Evolutionary conservation across 2,797 vertebrate species (phyloP).

Genomic region (Hoplostethus atlanticus): DNA sequence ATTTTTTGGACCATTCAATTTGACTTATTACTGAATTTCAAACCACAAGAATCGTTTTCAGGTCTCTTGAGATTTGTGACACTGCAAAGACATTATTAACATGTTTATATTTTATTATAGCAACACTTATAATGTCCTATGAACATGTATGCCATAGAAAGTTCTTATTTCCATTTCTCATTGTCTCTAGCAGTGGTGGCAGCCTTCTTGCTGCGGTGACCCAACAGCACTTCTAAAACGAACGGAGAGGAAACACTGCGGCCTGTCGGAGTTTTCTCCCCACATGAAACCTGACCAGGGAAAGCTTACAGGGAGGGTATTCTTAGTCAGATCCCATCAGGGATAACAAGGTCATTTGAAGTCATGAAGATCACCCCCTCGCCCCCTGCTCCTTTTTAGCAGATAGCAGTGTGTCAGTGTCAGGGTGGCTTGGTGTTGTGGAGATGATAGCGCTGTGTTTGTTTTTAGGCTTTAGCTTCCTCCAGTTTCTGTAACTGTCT

Average conservation of each 20-base stretch:
- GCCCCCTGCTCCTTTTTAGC: conserved; percentile 33
- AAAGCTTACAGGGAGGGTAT: conserved; percentile 60
- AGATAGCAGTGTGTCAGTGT: conserved; percentile 57
- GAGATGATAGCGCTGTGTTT: conserved; percentile 69
- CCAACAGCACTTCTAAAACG: neutral
- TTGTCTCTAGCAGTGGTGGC: neutral
- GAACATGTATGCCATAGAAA: too few species aligned
- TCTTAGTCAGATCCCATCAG: conserved; percentile 65
- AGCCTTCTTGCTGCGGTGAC: neutral
- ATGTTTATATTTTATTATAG: too few species aligned
- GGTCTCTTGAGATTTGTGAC: too few species aligned
- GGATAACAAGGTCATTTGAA: conserved; percentile 70
- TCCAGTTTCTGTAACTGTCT: conserved; percentile 61
- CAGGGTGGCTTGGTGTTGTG: conserved; percentile 41
- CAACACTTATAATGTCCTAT: too few species aligned
- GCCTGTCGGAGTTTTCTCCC: conserved; percentile 35
- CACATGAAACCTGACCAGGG: conserved; percentile 65
- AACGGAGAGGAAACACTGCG: conserved; percentile 33
- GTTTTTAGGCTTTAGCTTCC: conserved; percentile 69
- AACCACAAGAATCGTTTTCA: too few species aligned
- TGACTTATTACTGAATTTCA: too few species aligned
- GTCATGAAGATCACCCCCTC: conserved; percentile 33
- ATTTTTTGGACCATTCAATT: too few species aligned
- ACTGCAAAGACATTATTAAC: too few species aligned
- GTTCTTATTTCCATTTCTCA: too few species aligned